Percentiles rank a stretch among this genome's conserved stretches.
These are phyloP conservation scores for Phenganax marumi DNA, from an alignment of 92 coral and sea anemone genomes.

Conservation along the genomic window DNA sequence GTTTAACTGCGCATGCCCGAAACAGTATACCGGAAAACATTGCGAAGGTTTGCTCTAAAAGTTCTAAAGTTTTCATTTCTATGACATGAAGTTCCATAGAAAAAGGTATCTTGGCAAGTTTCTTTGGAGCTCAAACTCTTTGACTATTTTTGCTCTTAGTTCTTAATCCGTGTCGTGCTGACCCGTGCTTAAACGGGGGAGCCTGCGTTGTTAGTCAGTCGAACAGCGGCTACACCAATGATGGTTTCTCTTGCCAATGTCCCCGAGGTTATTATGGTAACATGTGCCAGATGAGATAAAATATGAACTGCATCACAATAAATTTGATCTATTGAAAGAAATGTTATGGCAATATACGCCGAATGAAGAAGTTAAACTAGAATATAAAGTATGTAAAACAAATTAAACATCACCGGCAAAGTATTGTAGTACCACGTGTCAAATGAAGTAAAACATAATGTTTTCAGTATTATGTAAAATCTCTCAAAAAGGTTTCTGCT, in stretches of 20 bases:
- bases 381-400: neutral
- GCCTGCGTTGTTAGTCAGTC: conserved; percentile 70
- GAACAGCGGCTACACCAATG: conserved; percentile 63
- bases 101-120: neutral
- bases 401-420: neutral
- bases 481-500: too few relatives aligned
- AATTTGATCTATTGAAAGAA: neutral
- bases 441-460: too few relatives aligned
- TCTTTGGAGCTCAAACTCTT: neutral
- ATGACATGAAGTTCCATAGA: neutral
- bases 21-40: conserved; percentile 68
- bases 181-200: conserved; percentile 84
- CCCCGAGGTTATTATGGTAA: conserved; percentile 67
- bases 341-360: neutral
- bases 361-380: neutral
- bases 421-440: neutral
- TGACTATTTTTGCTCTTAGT: conserved; percentile 41
- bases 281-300: conserved; percentile 64
- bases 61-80: neutral
- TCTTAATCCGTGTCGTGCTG: conserved; percentile 67
- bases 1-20: conserved; percentile 62
- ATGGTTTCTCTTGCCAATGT: conserved; percentile 91
- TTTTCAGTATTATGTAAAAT: too few relatives aligned
- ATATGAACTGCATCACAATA: neutral
- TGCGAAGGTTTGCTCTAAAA: conserved; percentile 71